Evolutionary conservation across 2,113 vertebrate species (phyloP).

Genomic region (Bolborhynchus lineola): DNA sequence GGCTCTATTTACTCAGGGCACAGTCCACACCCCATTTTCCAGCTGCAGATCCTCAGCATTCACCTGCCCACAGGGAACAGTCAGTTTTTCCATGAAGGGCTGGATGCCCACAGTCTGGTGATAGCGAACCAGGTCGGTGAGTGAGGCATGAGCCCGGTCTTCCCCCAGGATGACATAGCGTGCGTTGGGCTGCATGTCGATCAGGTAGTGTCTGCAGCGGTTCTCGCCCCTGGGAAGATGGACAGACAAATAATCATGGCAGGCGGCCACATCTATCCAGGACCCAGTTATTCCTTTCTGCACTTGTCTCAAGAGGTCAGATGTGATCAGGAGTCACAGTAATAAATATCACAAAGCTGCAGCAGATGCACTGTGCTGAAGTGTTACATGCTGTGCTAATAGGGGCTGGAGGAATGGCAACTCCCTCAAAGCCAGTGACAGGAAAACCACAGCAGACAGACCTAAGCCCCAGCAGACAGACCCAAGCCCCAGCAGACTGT

Average conservation of each 20-base stretch:
- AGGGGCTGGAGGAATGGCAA: background rate
- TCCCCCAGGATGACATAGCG: constrained; percentile 79
- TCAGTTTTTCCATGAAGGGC: constrained; percentile 75
- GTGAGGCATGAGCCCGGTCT: constrained; percentile 69
- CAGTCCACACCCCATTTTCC: background rate
- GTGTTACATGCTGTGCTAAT: fast-evolving
- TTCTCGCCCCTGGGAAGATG: constrained; percentile 26
- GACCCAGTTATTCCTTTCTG: background rate
- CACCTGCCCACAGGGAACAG: constrained; percentile 73
- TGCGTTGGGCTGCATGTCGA: constrained; percentile 71
- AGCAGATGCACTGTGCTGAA: background rate
- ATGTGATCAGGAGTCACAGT: background rate
- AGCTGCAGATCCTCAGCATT: fast-evolving
- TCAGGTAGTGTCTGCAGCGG: constrained; percentile 78
- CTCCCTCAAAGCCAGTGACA: background rate
- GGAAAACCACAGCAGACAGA: background rate
- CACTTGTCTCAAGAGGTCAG: background rate
- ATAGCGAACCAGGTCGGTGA: constrained; percentile 62
- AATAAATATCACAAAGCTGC: background rate
- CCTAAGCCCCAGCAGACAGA: background rate
- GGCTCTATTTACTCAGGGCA: background rate
- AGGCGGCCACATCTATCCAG: fast-evolving
- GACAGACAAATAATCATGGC: background rate
- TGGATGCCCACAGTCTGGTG: constrained; percentile 72
- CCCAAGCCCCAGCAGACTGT: background rate